Percentiles rank a stretch among this genome's conserved stretches.
These are phyloP conservation scores for Drosophila nasuta DNA, from an alignment of 1,140 invertebrate genomes.

Conservation along the genomic window DNA sequence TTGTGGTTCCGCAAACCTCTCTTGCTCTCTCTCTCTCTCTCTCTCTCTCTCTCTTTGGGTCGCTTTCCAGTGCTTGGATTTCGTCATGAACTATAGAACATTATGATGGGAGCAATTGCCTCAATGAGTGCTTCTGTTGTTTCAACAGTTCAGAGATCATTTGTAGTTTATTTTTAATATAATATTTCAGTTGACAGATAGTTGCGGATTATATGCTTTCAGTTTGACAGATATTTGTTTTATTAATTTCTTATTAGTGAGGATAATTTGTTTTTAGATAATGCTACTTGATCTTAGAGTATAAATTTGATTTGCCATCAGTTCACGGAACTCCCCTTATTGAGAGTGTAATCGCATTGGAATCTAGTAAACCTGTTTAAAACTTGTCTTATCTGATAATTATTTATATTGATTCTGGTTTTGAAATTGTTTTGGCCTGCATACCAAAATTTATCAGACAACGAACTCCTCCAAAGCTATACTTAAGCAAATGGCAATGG, in stretches of 20 bases:
- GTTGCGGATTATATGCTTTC: too few relatives aligned
- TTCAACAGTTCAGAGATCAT: neutral
- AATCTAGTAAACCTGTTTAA: constrained; percentile 10
- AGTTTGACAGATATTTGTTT: too few relatives aligned
- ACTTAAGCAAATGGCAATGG: too few relatives aligned
- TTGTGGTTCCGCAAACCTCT: constrained; percentile 7
- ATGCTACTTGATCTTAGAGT: too few relatives aligned
- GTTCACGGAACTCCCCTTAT: neutral
- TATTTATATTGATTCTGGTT: neutral
- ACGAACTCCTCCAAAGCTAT: neutral
- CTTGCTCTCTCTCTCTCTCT: neutral
- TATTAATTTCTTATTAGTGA: neutral
- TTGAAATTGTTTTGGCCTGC: constrained; percentile 1
- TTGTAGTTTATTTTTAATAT: too few relatives aligned
- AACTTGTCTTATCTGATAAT: neutral
- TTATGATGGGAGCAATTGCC: neutral
- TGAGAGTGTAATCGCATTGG: neutral
- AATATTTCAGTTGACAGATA: too few relatives aligned
- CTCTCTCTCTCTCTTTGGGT: neutral
- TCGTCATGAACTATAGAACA: constrained; percentile 4
- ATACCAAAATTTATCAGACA: neutral
- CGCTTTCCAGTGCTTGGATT: neutral
- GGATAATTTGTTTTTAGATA: neutral
- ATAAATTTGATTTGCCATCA: neutral
- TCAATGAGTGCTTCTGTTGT: neutral